Conservation (phyloP, 2,888 invertebrate genomes). For the Acanthopleura granulata region DNA sequence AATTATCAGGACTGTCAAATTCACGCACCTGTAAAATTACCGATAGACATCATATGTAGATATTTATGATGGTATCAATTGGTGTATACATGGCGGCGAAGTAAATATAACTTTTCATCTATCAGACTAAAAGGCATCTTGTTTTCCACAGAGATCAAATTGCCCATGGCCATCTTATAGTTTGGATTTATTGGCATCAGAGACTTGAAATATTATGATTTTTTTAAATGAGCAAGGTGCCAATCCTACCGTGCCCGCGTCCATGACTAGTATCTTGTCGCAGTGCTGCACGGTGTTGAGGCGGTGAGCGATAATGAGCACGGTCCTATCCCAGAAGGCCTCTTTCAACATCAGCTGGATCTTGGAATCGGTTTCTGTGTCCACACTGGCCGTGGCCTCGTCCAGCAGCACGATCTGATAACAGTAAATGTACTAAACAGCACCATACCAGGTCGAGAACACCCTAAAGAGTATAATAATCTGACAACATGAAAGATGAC, state of each 20-base stretch:
- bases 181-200: no score
- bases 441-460: no score
- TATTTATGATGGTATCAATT: no score
- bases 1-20: conserved; percentile 69
- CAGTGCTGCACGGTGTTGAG: conserved; percentile 72
- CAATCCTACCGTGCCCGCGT: conserved; percentile 65
- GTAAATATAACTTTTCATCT: no score
- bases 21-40: conserved; percentile 50
- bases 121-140: no score
- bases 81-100: no score
- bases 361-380: conserved; percentile 72
- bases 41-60: background rate
- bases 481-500: no score
- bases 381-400: conserved; percentile 66
- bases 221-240: background rate
- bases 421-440: no score
- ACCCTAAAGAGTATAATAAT: no score
- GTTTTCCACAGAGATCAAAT: background rate
- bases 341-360: conserved; percentile 72
- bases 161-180: no score
- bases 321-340: conserved; percentile 72
- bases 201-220: no score
- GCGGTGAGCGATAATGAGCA: conserved; percentile 75
- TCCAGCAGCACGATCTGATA: conserved; percentile 67
- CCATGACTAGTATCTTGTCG: conserved; percentile 72